A percentile compares a stretch with the other conserved stretches of the same genome.
Conservation (phyloP, 2,113 vertebrate species). For the Upupa epops region DNA sequence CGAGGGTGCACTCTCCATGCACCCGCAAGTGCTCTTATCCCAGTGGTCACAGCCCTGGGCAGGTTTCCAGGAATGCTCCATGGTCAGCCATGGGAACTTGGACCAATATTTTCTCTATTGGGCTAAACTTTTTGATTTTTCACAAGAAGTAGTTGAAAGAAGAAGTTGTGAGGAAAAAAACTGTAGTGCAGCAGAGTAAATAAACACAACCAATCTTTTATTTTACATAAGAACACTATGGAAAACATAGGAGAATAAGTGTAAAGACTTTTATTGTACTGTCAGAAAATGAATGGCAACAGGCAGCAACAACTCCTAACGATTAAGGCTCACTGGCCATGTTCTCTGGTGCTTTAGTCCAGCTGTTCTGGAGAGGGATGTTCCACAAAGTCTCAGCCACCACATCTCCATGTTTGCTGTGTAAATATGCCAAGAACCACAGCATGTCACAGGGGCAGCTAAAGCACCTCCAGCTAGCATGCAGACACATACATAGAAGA, state of each 20-base stretch:
- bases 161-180: rapidly evolving
- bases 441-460: not conserved
- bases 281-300: not conserved
- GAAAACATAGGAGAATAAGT: not conserved
- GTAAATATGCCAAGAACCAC: rapidly evolving
- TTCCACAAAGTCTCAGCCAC: not conserved
- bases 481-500: not conserved
- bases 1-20: not conserved
- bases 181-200: not conserved
- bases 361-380: not conserved
- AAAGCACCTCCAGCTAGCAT: not conserved
- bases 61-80: not conserved
- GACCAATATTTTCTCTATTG: not conserved
- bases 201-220: not conserved
- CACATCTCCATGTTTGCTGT: not conserved
- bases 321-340: not conserved
- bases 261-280: not conserved
- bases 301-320: not conserved
- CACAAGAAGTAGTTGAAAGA: not conserved
- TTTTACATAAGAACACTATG: rapidly evolving
- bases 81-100: rapidly evolving
- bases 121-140: not conserved
- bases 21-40: not conserved
- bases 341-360: not conserved
- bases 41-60: not conserved